These are phyloP conservation scores for Poeciliopsis paucimaculata DNA, from an alignment of 2,797 vertebrate species.

Conservation along the genomic window DNA sequence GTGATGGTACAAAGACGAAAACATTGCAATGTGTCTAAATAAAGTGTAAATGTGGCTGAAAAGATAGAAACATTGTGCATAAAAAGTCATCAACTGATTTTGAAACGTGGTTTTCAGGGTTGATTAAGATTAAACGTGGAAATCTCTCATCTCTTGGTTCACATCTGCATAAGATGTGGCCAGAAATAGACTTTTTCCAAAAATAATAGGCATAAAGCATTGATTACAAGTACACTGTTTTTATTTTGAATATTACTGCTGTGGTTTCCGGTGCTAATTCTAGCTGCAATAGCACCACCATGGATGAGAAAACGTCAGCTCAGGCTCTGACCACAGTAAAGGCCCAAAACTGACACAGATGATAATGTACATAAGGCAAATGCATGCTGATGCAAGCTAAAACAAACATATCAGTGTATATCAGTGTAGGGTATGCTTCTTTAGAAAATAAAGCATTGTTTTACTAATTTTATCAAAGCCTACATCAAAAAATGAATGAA, in stretches of 20 bases:
- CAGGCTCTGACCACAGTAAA: background rate
- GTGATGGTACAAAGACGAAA: background rate
- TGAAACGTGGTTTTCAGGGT: background rate
- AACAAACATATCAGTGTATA: background rate
- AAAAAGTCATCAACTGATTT: background rate
- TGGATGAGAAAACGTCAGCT: background rate
- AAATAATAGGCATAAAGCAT: background rate
- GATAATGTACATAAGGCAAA: background rate
- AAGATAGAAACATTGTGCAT: background rate
- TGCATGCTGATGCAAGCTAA: background rate
- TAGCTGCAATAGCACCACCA: background rate
- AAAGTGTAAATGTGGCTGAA: background rate
- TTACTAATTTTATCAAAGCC: background rate
- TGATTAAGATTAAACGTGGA: background rate
- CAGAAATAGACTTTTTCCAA: background rate
- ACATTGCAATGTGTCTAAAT: background rate
- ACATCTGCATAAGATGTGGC: background rate
- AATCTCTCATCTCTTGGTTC: background rate
- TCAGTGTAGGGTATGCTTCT: background rate
- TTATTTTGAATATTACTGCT: background rate
- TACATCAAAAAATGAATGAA: background rate
- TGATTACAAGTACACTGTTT: background rate
- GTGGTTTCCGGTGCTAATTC: background rate
- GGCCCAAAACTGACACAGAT: background rate
- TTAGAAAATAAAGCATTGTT: background rate